Evolutionary conservation across 2,113 vertebrate genomes (phyloP).

Genomic region (Cebus imitator): DNA sequence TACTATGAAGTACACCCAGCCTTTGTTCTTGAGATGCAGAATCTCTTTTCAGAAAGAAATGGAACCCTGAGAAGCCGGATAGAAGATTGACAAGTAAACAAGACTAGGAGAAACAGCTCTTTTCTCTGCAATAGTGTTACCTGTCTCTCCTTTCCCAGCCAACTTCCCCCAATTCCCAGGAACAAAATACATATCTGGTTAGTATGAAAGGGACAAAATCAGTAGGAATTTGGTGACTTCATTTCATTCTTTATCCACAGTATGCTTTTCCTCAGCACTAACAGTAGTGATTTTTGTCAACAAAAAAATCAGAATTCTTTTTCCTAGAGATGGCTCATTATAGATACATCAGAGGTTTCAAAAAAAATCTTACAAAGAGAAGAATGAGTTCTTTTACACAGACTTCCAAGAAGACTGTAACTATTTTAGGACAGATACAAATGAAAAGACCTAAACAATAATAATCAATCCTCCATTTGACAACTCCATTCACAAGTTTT

Average conservation of each 20-base stretch:
- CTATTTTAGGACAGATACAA: not conserved
- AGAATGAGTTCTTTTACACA: not conserved
- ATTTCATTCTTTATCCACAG: not conserved
- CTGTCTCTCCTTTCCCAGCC: not conserved
- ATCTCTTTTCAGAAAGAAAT: not conserved
- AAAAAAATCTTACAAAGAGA: not conserved
- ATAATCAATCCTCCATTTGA: not conserved
- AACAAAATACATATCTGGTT: not conserved
- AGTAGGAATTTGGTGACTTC: not conserved
- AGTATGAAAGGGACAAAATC: not conserved
- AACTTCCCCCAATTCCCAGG: too few species aligned
- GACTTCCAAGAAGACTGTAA: not conserved
- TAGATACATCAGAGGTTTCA: not conserved
- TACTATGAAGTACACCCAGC: not conserved
- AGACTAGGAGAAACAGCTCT: not conserved
- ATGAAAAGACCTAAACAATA: not conserved
- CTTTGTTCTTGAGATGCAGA: not conserved
- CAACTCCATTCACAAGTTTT: not conserved
- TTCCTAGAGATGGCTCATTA: not conserved
- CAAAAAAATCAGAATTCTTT: not conserved
- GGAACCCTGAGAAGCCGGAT: rapidly evolving
- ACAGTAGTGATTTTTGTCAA: not conserved
- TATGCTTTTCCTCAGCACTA: not conserved
- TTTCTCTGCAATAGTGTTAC: not conserved
- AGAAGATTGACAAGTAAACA: not conserved